Evolutionary conservation across 1,140 invertebrate species (phyloP).

Genomic region (Acyrthosiphon pisum): DNA sequence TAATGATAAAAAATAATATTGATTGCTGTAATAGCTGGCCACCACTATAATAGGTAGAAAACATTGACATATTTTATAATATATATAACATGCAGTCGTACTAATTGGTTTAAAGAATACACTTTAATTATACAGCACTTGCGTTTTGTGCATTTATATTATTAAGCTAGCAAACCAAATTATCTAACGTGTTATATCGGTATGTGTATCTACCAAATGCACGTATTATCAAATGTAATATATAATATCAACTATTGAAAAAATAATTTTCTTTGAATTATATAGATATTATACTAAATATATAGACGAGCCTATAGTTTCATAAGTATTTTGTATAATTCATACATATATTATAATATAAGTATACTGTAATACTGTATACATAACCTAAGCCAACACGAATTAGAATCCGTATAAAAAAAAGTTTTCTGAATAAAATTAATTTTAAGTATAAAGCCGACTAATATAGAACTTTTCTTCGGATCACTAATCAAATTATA

Average conservation of each 20-base stretch:
- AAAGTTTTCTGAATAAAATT: not conserved
- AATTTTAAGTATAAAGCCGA: not conserved
- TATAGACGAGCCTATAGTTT: not conserved
- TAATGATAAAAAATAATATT: not conserved
- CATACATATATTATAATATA: too few species aligned
- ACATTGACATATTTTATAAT: not conserved
- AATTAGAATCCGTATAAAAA: not conserved
- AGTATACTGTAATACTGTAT: not conserved
- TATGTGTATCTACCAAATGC: not conserved
- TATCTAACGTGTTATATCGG: not conserved
- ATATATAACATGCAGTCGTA: not conserved
- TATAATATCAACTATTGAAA: not conserved
- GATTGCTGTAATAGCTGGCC: not conserved
- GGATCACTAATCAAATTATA: slow-evolving; percentile 23
- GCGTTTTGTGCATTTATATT: not conserved
- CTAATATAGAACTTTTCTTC: not conserved
- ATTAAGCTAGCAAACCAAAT: not conserved
- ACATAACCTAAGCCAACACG: not conserved
- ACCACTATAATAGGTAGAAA: not conserved
- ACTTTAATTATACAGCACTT: not conserved
- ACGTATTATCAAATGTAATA: not conserved
- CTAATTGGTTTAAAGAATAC: not conserved
- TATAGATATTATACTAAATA: not conserved
- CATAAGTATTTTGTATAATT: not conserved
- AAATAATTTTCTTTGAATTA: not conserved